Base-by-base conservation (phyloP, 2,888 invertebrate species). In the Miltochrista miniata region DNA sequence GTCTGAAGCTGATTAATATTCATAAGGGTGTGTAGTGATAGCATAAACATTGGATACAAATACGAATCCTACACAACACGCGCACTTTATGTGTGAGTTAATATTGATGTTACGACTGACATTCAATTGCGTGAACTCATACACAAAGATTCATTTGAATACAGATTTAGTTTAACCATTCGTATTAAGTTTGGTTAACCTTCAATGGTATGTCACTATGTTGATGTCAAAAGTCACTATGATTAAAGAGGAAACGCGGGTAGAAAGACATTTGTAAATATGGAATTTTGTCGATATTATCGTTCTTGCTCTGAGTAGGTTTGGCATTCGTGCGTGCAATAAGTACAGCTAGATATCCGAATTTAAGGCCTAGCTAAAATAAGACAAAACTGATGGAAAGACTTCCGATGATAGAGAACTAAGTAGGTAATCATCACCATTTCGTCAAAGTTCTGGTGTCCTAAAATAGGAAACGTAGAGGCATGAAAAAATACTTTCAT, bases 61-160 rank as follows among this genome's bases (percentile, higher is more conserved):
- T 38, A 38, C 35, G 13, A 43, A 45, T 35, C 14, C 29, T 11
- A 36, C 29, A 14, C n/a, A 29, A 35, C 45, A 30, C 30, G 29
- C 14, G 13, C 11, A 29, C 45, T 36, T 30, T 14, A 11, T 13
- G 15, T 29, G 1, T n/a, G 29, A 36, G n/a, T 29, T 29, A 24
- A 45, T 45, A 37, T 45, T 37, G 45, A 45, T 30, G 36, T 37
- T 30, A 37, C 36, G 36, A n/a, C 14, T 45, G 18, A 35, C 18
- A 43, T 35, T 24, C 34, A 35, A 35, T 43, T 35, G 24, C 43
- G 35, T 12, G 35, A 38, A 31, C 31, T 41, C 11, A 15, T 12
- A 30, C 12, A 39, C 15, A 33, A 18, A 33, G 33, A 39, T 31
- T 39, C 46, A 46, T 46, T 38, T 46, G 46, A 39, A 46, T 39